Base-by-base conservation (phyloP, 2,113 vertebrate species). In the Hemiscyllium ocellatum region DNA sequence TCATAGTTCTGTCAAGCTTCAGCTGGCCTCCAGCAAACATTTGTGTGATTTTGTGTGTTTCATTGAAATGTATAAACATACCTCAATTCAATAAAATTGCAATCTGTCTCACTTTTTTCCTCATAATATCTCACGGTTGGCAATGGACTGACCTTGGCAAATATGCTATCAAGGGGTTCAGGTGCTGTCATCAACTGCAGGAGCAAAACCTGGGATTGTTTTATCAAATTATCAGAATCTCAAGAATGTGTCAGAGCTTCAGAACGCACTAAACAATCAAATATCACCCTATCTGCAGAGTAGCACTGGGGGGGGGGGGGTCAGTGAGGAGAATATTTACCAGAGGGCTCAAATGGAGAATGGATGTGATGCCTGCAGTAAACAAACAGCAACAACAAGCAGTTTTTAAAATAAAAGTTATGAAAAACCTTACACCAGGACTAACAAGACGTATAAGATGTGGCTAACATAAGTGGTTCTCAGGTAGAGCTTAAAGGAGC, bases 221-320 rank as follows among this genome's bases (percentile, higher is more conserved):
- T 93, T 65, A 93, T 91, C 56, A 93, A 93, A 93, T 93, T 93
- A 93, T 93, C 61, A n/a, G 61, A 66, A 93, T 93, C 61, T 33
- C 89, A 66, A 66, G 17, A 66, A 24, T 93, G 61, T 68, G 61
- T 93, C 66, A 42, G 37, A 66, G 33, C 19, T 20, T n/a, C 33
- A 66, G 7, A 66, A 33, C 33, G 1, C 61, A 93, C 89, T 20
- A 65, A 93, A 20, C 61, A 66, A 65, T 61, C 33, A 93, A 68
- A 61, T 93, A 20, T 3, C n/a, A 66, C 56, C 89, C 5, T 19
- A 22, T 66, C 4, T 65, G 65, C 26, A 90, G 56, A 29, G 8
- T 29, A 89, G 86, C 47, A 50, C 0, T 56, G 47, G 12, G 52
- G 86, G 56, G 47, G 12, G 52, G 86, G 56, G 56, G 86, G 87